Percentiles rank a stretch among this genome's conserved stretches.
These are phyloP conservation scores for Neodiprion lecontei DNA, from an alignment of 1,140 invertebrate genomes.

Conservation along the genomic window DNA sequence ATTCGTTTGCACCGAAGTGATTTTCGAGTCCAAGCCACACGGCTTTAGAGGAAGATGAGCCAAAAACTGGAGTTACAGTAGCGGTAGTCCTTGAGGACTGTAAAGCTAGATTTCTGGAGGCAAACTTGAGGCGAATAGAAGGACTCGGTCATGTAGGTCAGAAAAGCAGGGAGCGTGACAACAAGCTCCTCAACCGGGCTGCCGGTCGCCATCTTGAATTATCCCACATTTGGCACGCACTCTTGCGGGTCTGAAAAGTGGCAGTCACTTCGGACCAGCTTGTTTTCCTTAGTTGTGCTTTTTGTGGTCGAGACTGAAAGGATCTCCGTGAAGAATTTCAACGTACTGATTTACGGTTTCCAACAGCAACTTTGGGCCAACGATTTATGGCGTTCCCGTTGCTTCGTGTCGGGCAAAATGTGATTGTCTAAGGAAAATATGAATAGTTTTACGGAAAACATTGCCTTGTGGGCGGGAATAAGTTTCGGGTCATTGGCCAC, in stretches of 20 bases:
- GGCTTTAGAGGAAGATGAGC: no score
- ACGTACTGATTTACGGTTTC: neutral
- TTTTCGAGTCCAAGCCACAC: no score
- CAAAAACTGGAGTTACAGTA: no score
- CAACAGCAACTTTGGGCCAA: neutral
- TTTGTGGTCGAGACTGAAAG: neutral
- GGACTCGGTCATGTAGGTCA: neutral
- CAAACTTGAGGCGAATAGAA: neutral
- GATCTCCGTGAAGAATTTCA: slow-evolving; percentile 1
- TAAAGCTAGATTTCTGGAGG: neutral
- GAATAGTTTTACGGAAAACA: neutral
- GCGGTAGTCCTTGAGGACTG: no score
- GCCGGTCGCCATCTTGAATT: neutral
- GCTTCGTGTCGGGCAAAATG: neutral
- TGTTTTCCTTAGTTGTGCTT: neutral
- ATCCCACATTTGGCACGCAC: neutral
- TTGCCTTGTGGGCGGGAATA: neutral
- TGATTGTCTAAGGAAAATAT: neutral
- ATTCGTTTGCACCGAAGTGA: no score
- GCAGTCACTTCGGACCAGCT: neutral
- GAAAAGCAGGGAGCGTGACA: neutral
- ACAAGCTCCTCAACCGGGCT: neutral
- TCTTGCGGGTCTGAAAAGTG: neutral
- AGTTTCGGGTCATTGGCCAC: no score
- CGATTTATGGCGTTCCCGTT: neutral